Percentiles rank a stretch among this genome's conserved stretches.
Evolutionary conservation across 2,888 invertebrate species (phyloP).

Genomic region (Drosophila paracracens): DNA sequence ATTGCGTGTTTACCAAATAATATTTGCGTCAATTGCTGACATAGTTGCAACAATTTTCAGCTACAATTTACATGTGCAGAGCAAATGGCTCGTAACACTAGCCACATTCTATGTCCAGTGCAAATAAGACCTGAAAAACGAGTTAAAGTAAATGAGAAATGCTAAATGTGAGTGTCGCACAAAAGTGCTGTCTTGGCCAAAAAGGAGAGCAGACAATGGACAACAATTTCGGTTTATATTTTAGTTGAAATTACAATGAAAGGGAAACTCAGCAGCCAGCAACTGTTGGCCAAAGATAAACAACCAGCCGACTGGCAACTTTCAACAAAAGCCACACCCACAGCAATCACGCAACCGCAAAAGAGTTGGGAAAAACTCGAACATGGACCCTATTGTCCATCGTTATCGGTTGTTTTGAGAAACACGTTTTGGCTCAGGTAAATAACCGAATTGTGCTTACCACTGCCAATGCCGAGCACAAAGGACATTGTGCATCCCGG

Average conservation of each 20-base stretch:
- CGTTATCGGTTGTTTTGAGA: slow-evolving; percentile 30
- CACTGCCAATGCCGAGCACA: slow-evolving; percentile 19
- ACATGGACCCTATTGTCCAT: slow-evolving; percentile 24
- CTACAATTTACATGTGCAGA: slow-evolving; percentile 25
- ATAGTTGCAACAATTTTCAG: slow-evolving; percentile 9
- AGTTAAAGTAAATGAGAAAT: slow-evolving; percentile 33
- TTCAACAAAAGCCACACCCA: slow-evolving; percentile 59
- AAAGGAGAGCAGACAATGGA: slow-evolving; percentile 31
- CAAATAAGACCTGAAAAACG: slow-evolving; percentile 8
- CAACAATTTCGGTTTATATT: slow-evolving; percentile 32
- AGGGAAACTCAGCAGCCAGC: slow-evolving; percentile 26
- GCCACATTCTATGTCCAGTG: neutral
- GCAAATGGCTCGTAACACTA: slow-evolving; percentile 30
- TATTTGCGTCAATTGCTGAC: slow-evolving; percentile 39
- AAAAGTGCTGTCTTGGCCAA: slow-evolving; percentile 37
- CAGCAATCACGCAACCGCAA: slow-evolving; percentile 50
- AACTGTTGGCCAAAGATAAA: slow-evolving; percentile 60
- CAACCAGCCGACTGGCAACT: slow-evolving; percentile 39
- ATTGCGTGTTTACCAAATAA: slow-evolving; percentile 33
- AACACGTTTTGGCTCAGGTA: slow-evolving; percentile 45
- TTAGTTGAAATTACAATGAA: slow-evolving; percentile 44
- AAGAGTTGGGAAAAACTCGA: slow-evolving; percentile 24
- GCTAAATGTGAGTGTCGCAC: slow-evolving; percentile 28
- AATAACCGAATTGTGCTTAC: slow-evolving; percentile 35
- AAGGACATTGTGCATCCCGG: slow-evolving; percentile 14